Percentiles rank a stretch among this genome's conserved stretches.
Conservation (phyloP, 2,113 vertebrate species). For the Atlantisia rogersi region DNA sequence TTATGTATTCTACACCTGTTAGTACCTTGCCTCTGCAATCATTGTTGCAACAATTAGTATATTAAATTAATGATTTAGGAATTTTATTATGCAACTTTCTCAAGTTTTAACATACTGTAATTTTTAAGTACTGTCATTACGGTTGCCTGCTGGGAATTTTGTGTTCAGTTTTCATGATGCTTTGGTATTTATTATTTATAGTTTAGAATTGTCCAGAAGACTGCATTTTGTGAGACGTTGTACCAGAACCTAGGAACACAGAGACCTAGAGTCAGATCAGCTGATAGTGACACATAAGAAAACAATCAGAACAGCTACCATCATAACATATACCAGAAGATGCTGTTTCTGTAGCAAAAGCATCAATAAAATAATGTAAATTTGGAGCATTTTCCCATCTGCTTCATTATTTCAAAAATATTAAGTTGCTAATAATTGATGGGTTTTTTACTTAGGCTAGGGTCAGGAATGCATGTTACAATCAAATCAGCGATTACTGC, state of each 20-base stretch:
- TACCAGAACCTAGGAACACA: not conserved
- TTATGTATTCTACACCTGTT: not conserved
- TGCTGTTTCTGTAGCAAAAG: not conserved
- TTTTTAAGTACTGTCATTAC: conserved; percentile 1
- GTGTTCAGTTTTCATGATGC: not conserved
- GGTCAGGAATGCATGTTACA: not conserved
- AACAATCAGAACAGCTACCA: not conserved
- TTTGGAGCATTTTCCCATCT: not conserved
- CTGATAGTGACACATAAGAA: not conserved
- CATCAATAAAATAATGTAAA: not conserved
- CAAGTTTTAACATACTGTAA: not conserved
- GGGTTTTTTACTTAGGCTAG: not conserved
- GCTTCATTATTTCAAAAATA: not conserved
- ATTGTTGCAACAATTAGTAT: not conserved
- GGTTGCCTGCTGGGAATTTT: not conserved
- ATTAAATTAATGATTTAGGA: conserved; percentile 31
- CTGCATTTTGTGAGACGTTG: not conserved
- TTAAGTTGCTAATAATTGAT: not conserved
- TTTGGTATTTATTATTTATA: not conserved
- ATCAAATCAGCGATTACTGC: not conserved
- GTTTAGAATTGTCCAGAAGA: not conserved
- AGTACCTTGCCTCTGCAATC: not conserved
- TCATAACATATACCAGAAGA: not conserved
- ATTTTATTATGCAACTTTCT: conserved; percentile 10
- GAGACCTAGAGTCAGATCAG: not conserved